phyloP scores from a whole-genome alignment of 2,113 vertebrate species.

The Atractosteus spatula region DNA sequence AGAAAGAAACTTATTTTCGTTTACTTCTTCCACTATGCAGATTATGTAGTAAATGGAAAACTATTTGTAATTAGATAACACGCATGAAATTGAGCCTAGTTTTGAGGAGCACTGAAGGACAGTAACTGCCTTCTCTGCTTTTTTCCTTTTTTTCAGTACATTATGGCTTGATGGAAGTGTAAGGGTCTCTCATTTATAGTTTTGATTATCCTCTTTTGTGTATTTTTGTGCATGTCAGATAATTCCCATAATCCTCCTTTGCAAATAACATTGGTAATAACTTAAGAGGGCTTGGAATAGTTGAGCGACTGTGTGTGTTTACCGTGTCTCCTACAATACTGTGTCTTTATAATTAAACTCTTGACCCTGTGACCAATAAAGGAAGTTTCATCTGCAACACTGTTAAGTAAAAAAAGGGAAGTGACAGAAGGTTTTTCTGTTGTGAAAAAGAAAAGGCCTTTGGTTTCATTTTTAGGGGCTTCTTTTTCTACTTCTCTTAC shows the following conservation, averaged over 20 bases:
- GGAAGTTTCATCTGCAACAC: conserved; percentile 38
- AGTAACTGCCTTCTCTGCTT: too few relatives aligned
- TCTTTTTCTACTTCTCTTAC: too few relatives aligned
- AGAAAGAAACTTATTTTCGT: conserved; percentile 48
- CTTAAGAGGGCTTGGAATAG: conserved; percentile 65
- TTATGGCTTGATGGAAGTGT: too few relatives aligned
- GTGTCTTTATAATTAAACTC: conserved; percentile 73
- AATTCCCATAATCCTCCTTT: conserved; percentile 49
- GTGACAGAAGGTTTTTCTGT: conserved; percentile 31
- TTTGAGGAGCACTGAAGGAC: too few relatives aligned
- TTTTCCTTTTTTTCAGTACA: too few relatives aligned
- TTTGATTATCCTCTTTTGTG: conserved; percentile 39
- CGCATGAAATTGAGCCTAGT: too few relatives aligned
- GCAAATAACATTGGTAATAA: conserved; percentile 67
- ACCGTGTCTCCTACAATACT: conserved; percentile 66
- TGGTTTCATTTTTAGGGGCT: too few relatives aligned
- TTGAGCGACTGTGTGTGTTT: conserved; percentile 54
- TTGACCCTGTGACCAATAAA: conserved; percentile 54
- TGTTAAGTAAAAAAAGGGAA: conserved; percentile 41
- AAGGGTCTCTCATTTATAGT: background rate
- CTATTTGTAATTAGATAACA: too few relatives aligned
- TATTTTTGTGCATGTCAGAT: conserved; percentile 24
- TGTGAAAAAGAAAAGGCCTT: too few relatives aligned
- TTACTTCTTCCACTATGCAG: too few relatives aligned
- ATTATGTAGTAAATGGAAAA: too few relatives aligned